Evolutionary conservation across 2,888 invertebrate species (phyloP).

Genomic region (Agonopterix alstromeriana): DNA sequence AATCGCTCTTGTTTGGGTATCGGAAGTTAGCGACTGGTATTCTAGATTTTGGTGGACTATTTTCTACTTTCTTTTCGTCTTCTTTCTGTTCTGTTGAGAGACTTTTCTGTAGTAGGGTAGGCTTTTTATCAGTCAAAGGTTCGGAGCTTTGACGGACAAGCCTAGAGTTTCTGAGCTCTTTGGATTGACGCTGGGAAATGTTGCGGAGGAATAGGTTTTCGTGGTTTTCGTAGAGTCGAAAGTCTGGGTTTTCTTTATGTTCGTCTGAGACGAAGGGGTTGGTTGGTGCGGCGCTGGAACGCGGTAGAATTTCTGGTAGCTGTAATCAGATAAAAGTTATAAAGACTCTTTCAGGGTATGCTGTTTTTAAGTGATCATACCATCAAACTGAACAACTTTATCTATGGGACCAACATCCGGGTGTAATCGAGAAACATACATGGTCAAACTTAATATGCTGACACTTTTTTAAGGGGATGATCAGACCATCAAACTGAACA

Average conservation of each 20-base stretch:
- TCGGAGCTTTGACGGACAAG: constrained; percentile 61
- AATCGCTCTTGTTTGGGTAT: constrained; percentile 61
- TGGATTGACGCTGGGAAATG: constrained; percentile 59
- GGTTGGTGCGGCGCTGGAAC: constrained; percentile 36
- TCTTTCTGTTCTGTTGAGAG: constrained; percentile 55
- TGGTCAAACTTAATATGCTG: no score
- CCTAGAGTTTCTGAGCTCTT: constrained; percentile 52
- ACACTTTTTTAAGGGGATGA: no score
- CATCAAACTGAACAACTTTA: no score
- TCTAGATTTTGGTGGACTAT: constrained; percentile 50
- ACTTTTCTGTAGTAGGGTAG: constrained; percentile 49
- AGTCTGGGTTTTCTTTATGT: constrained; percentile 32
- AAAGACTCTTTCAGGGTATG: no score
- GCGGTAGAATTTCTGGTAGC: constrained; percentile 63
- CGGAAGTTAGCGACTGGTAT: constrained; percentile 68
- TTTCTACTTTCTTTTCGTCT: constrained; percentile 18
- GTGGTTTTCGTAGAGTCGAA: constrained; percentile 61
- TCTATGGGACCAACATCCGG: no score
- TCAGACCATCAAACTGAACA: no score
- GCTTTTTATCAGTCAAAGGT: constrained; percentile 49
- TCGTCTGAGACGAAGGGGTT: constrained; percentile 55
- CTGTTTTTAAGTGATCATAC: no score
- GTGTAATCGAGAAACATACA: no score
- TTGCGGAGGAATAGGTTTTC: constrained; percentile 60
- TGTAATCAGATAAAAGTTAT: constrained; percentile 17